phyloP scores from a whole-genome alignment of 2,888 invertebrate genomes.

The Heliothis peltigera region DNA sequence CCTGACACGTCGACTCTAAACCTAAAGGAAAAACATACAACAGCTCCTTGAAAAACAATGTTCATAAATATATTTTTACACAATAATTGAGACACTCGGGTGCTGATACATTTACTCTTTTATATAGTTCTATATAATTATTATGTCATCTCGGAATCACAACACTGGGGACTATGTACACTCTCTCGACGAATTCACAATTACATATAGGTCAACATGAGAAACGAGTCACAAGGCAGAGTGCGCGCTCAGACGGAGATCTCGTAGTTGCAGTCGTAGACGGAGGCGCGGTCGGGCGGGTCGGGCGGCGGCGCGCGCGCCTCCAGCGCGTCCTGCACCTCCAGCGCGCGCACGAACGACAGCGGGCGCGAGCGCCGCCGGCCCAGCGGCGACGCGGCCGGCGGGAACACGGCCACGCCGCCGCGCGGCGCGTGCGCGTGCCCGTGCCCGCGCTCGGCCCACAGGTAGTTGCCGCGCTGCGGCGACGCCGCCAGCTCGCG shows the following conservation, averaged over 20 bases:
- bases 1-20: constrained; percentile 61
- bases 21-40: constrained; percentile 71
- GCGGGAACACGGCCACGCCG: constrained; percentile 80
- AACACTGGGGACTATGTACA: constrained; percentile 86
- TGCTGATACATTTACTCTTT: constrained; percentile 60
- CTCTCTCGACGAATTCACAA: constrained; percentile 76
- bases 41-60: constrained; percentile 68
- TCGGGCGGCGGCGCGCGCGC: constrained; percentile 90
- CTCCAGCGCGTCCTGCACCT: constrained; percentile 97
- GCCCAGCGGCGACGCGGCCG: constrained; percentile 75
- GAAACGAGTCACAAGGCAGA: constrained; percentile 73
- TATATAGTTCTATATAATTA: constrained; percentile 63
- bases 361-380: constrained; percentile 92
- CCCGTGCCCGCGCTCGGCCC: constrained; percentile 87
- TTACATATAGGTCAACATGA: constrained; percentile 82
- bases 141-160: constrained; percentile 80
- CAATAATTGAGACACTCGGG: constrained; percentile 68
- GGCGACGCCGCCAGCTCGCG: constrained; percentile 96
- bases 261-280: constrained; percentile 98
- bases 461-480: constrained; percentile 91
- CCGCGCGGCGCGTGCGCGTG: constrained; percentile 77
- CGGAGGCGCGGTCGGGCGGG: constrained; percentile 95
- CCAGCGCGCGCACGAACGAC: constrained; percentile 96
- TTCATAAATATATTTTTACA: constrained; percentile 65
- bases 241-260: constrained; percentile 94